These are phyloP conservation scores for Gymnothorax reevesii DNA, from an alignment of 2,797 vertebrate genomes.

Conservation along the genomic window DNA sequence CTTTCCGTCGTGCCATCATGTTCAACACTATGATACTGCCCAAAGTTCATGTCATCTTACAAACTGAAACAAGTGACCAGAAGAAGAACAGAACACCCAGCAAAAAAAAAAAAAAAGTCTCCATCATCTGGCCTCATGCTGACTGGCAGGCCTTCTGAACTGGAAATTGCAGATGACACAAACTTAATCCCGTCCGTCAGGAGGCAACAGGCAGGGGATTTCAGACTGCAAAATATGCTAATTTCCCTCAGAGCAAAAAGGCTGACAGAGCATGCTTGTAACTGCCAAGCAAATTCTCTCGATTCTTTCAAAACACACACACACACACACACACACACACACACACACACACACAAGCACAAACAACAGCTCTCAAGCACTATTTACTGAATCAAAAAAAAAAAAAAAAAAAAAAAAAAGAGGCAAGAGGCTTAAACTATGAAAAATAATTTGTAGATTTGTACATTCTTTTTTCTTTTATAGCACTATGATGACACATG, in stretches of 20 bases:
- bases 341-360: not conserved
- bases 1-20: no score
- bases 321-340: constrained; percentile 4
- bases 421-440: constrained; percentile 14
- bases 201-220: constrained; percentile 19
- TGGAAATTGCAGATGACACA: constrained; percentile 28
- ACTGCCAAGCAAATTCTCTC: not conserved
- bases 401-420: not conserved
- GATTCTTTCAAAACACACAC: constrained; percentile 6
- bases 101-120: not conserved
- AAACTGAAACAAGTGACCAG: no score
- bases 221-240: constrained; percentile 18
- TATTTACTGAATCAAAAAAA: not conserved
- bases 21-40: no score
- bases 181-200: constrained; percentile 29
- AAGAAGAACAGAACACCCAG: not conserved
- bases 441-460: constrained; percentile 17
- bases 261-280: constrained; percentile 18
- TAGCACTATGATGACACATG: constrained; percentile 52
- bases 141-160: constrained; percentile 21
- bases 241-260: not conserved
- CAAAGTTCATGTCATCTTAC: no score
- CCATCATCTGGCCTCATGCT: not conserved
- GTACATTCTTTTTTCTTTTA: constrained; percentile 29
- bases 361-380: not conserved